Conservation (phyloP, 2,113 vertebrate species). For the Tachysurus vachellii region DNA sequence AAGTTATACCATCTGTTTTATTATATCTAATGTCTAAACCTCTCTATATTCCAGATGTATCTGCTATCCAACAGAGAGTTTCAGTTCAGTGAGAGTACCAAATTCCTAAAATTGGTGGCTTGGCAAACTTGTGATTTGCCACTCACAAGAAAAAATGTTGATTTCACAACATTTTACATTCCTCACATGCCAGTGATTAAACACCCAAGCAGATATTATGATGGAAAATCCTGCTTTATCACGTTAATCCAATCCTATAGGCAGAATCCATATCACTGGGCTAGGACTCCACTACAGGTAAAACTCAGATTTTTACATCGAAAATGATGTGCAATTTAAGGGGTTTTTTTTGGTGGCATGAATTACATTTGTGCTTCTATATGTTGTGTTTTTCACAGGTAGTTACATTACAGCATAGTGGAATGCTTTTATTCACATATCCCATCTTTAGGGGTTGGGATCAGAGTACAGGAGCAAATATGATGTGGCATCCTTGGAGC, state of each 20-base stretch:
- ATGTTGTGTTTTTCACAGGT: not conserved
- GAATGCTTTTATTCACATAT: too few species aligned
- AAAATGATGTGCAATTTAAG: not conserved
- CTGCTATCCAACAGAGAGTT: slow-evolving; percentile 47
- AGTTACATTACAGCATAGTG: not conserved
- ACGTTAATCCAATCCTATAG: slow-evolving; percentile 65
- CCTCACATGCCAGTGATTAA: slow-evolving; percentile 58
- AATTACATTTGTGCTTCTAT: not conserved
- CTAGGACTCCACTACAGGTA: slow-evolving; percentile 63
- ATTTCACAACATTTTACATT: slow-evolving; percentile 64
- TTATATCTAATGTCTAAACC: not conserved
- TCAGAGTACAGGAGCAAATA: too few species aligned
- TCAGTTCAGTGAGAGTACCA: slow-evolving; percentile 59
- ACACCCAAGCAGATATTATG: slow-evolving; percentile 2
- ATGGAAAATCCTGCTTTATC: slow-evolving; percentile 61
- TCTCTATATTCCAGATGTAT: slow-evolving; percentile 63
- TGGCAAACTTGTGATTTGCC: slow-evolving; percentile 35
- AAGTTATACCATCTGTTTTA: not conserved
- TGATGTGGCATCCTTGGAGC: too few species aligned
- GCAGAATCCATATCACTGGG: slow-evolving; percentile 61
- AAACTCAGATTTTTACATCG: not conserved
- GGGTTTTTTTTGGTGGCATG: not conserved
- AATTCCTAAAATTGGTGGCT: slow-evolving; percentile 53
- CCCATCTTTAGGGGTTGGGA: too few species aligned
- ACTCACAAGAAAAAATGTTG: slow-evolving; percentile 29